Conservation (phyloP, 2,888 invertebrate genomes). For the Augochlorella aurata region DNA sequence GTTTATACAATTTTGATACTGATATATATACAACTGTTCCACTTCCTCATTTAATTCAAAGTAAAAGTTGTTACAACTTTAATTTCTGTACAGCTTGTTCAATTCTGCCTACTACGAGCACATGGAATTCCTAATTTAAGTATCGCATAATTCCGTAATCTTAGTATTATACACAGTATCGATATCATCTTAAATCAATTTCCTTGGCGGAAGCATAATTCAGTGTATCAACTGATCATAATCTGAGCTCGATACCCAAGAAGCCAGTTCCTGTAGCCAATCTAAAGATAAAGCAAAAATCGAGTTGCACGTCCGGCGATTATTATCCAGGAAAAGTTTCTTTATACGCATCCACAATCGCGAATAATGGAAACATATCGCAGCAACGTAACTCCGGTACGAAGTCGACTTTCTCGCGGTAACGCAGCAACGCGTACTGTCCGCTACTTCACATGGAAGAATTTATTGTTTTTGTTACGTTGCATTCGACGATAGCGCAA, state of each 20-base stretch:
- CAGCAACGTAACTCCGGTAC: background rate
- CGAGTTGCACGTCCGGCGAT: background rate
- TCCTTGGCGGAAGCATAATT: conserved; percentile 1
- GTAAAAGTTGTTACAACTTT: background rate
- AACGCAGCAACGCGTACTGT: background rate
- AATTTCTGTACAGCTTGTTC: background rate
- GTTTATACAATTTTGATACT: background rate
- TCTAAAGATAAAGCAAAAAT: background rate
- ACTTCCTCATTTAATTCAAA: background rate
- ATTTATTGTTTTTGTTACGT: conserved; percentile 1
- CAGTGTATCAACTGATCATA: background rate
- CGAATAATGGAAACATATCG: too few relatives aligned
- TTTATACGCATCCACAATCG: background rate
- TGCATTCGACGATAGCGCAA: background rate
- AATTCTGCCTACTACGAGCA: background rate
- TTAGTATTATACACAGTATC: background rate
- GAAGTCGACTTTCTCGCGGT: background rate
- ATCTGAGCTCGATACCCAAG: background rate
- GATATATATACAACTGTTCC: background rate
- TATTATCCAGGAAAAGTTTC: conserved; percentile 5
- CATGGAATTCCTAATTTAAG: background rate
- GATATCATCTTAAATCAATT: background rate
- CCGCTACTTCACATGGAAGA: background rate
- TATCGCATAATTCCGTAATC: background rate
- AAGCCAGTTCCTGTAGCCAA: background rate